Conservation (phyloP, 2,113 vertebrate species). For the Ranitomeya variabilis region DNA sequence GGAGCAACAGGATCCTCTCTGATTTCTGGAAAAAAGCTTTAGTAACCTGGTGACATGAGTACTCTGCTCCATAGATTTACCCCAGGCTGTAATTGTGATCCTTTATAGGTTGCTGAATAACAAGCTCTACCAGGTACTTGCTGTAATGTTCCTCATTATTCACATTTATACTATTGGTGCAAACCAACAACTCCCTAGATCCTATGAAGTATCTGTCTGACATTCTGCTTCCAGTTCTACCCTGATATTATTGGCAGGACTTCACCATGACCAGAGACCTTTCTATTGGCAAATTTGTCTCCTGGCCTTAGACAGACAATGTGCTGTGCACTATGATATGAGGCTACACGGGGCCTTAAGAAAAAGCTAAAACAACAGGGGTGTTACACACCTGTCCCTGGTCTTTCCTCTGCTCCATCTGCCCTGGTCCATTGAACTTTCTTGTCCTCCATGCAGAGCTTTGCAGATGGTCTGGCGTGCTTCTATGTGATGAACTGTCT, state of each 20-base stretch:
- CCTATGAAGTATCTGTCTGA: conserved; percentile 16
- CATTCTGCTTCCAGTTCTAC: background rate
- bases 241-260: background rate
- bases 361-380: background rate
- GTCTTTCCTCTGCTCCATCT: too few relatives aligned
- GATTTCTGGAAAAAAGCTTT: background rate
- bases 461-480: too few relatives aligned
- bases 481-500: too few relatives aligned
- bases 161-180: background rate
- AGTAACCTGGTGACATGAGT: background rate
- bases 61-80: background rate
- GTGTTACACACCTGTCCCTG: background rate
- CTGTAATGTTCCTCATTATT: conserved; percentile 25
- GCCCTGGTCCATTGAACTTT: too few relatives aligned
- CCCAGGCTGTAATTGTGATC: conserved; percentile 1
- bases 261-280: background rate
- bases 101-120: background rate
- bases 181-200: background rate
- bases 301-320: background rate
- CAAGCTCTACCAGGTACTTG: background rate
- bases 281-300: background rate
- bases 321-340: background rate
- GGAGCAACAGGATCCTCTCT: background rate
- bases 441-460: too few relatives aligned
- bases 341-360: background rate